Percentiles rank a stretch among this genome's conserved stretches.
Conservation (phyloP, 2,888 invertebrate genomes). For the Acrocera orbiculus region DNA sequence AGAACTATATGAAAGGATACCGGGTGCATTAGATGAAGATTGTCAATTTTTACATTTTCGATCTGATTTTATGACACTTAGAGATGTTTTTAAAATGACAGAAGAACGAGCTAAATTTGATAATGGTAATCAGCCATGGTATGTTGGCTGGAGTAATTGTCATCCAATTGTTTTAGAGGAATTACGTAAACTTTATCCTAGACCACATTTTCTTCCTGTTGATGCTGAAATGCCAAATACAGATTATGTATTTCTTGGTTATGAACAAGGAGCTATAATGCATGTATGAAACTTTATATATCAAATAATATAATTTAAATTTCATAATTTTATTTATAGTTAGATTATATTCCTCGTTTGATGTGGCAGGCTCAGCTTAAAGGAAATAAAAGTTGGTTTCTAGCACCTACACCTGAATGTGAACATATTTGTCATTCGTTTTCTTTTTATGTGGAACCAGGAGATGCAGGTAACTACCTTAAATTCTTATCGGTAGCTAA, state of each 20-base stretch:
- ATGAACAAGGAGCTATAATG: conserved; percentile 77
- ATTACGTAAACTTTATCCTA: conserved; percentile 56
- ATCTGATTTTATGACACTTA: conserved; percentile 56
- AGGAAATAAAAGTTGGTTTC: conserved; percentile 70
- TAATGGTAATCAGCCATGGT: conserved; percentile 57
- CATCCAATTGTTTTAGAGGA: conserved; percentile 58
- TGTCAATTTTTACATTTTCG: conserved; percentile 79
- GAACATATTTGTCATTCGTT: conserved; percentile 55
- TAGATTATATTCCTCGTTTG: conserved; percentile 76
- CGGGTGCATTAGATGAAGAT: conserved; percentile 58
- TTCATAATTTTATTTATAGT: conserved; percentile 33
- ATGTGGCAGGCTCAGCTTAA: conserved; percentile 89
- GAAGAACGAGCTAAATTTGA: conserved; percentile 37
- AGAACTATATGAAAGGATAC: conserved; percentile 45
- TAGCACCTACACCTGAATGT: conserved; percentile 77
- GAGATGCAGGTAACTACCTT: conserved; percentile 55
- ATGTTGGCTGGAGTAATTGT: conserved; percentile 86
- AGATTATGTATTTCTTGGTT: conserved; percentile 85
- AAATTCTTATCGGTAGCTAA: too few species aligned
- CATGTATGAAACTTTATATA: conserved; percentile 43
- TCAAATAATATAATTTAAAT: background rate
- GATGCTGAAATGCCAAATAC: conserved; percentile 77
- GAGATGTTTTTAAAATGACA: conserved; percentile 63
- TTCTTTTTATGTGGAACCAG: conserved; percentile 62
- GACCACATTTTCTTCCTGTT: conserved; percentile 71